These are phyloP conservation scores for Bombus picipes DNA, from an alignment of 1,140 invertebrate genomes.

Conservation along the genomic window DNA sequence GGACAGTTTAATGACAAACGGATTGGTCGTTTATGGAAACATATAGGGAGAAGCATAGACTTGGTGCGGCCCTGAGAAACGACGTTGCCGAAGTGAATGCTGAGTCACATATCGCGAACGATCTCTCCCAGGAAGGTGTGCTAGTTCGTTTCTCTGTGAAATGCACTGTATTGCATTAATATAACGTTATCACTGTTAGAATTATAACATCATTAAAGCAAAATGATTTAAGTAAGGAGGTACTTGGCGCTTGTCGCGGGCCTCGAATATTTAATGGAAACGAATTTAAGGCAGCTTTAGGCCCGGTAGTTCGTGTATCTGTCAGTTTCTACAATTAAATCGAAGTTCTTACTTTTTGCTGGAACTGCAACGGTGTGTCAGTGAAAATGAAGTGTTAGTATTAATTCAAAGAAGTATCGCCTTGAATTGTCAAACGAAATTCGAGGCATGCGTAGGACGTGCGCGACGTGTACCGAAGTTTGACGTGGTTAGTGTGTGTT, in stretches of 20 bases:
- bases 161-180: constrained; percentile 29
- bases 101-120: constrained; percentile 75
- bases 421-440: constrained; percentile 45
- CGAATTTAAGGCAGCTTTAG: constrained; percentile 8
- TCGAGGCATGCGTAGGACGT: constrained; percentile 53
- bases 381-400: constrained; percentile 23
- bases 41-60: constrained; percentile 43
- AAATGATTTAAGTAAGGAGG: constrained; percentile 44
- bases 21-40: constrained; percentile 8
- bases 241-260: constrained; percentile 38
- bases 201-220: neutral
- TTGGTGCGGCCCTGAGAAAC: constrained; percentile 68
- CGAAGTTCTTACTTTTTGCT: neutral
- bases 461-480: constrained; percentile 45
- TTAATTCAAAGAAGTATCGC: constrained; percentile 19
- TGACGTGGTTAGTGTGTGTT: constrained; percentile 68
- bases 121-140: constrained; percentile 70
- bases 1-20: neutral
- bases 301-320: constrained; percentile 24
- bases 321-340: constrained; percentile 31
- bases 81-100: constrained; percentile 71
- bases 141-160: constrained; percentile 62
- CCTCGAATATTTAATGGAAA: constrained; percentile 43
- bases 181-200: constrained; percentile 20
- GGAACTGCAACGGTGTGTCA: constrained; percentile 17